Evolutionary conservation across 1,140 invertebrate species (phyloP), one percentile per base, ranked within the genome.

Genomic region (Plectrocnemia conspersa): DNA sequence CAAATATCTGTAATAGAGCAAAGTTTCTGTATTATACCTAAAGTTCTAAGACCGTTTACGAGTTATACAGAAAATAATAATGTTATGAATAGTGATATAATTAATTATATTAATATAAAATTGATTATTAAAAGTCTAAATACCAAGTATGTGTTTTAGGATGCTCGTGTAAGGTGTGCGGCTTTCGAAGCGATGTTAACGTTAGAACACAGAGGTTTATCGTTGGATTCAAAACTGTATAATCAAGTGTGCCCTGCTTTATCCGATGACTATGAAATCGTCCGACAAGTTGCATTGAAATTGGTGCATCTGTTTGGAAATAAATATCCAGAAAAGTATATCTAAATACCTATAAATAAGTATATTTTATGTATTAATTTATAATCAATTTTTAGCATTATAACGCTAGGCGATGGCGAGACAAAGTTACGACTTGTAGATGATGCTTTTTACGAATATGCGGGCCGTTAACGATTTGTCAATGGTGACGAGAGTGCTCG

Each of bases 401-500:
- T 88, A 47, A 75, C 79, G 4, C 66, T 84, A 21, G 73, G 77
- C 46, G 84, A 84, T 56, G 82, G 83, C 47, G 85, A 87, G 57
- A 82, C 82, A 56, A 84, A 88, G 29, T 82, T 91, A 48, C 80
- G 93, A 10, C 76, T 99, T 59, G 86, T 93, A 18, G 97, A 99
- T 72, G 93, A 97, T 73, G 94, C 93, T 0, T 99, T 99, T 79
- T 89, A 19, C 89, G 93, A 72, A 86, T 98, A 19, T 99, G 96
- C 68, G 86, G 88, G 82, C 91, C 7, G 85, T 98, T 33, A 96
- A 92, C 64, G 96, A 98, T 72, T 77, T 95, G n/a, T 93, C 85
- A 6, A 85, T 90, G 68, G 79, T 82, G 52, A 91, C 94, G 7
- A 78, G 92, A 59, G 85, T 84, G 1, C 74, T 85, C 19, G 89